Conservation (phyloP, 2,888 invertebrate species). For the Osmoderma eremita region DNA sequence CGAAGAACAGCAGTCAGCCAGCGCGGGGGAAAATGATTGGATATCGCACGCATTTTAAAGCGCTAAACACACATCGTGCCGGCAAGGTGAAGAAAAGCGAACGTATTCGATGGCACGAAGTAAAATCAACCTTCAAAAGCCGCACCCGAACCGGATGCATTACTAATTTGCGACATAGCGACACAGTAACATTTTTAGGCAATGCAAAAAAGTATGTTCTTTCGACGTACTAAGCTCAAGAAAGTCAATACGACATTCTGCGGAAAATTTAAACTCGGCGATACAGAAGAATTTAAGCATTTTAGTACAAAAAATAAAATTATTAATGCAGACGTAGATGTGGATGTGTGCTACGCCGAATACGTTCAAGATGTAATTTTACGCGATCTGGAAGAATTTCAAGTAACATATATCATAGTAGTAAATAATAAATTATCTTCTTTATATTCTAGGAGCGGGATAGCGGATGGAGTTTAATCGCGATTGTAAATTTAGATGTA, state of each 20-base stretch:
- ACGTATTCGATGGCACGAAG: slow-evolving; percentile 5
- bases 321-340: slow-evolving; percentile 47
- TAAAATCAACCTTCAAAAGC: background rate
- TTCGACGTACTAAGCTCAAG: slow-evolving; percentile 38
- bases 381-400: slow-evolving; percentile 48
- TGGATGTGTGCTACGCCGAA: slow-evolving; percentile 46
- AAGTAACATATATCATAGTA: background rate
- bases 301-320: slow-evolving; percentile 47
- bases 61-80: background rate
- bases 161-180: slow-evolving; percentile 39
- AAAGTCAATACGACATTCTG: slow-evolving; percentile 46
- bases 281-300: slow-evolving; percentile 47
- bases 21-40: too few species aligned
- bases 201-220: slow-evolving; percentile 40
- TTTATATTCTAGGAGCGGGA: slow-evolving; percentile 45
- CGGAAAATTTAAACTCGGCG: slow-evolving; percentile 45
- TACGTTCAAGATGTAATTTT: slow-evolving; percentile 44
- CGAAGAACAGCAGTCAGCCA: too few species aligned
- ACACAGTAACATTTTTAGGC: slow-evolving; percentile 39
- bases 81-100: too few species aligned
- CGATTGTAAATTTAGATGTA: slow-evolving; percentile 46
- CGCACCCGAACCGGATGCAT: slow-evolving; percentile 36
- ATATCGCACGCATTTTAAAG: background rate
- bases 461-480: slow-evolving; percentile 48
- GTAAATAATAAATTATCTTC: background rate